Conservation (phyloP, 2,113 vertebrate genomes). For the Strix uralensis region DNA sequence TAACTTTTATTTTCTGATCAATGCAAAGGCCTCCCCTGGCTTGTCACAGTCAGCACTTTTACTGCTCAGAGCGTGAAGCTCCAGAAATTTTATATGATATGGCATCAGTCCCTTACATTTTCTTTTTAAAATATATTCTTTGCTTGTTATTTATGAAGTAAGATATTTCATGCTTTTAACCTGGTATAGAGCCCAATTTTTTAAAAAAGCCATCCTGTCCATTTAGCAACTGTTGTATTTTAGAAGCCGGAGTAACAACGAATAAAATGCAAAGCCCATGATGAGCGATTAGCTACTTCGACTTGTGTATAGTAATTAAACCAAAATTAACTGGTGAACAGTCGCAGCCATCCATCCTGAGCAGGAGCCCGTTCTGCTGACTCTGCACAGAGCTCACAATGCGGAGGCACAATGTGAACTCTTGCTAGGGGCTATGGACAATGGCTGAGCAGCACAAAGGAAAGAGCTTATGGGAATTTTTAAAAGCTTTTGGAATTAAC, state of each 20-base stretch:
- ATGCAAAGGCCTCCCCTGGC: neutral
- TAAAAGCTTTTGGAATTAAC: neutral
- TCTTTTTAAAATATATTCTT: neutral
- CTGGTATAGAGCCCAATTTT: fast-evolving
- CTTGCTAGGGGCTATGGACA: neutral
- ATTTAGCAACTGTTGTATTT: neutral
- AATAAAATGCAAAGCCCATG: neutral
- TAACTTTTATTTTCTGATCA: neutral
- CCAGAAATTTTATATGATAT: neutral
- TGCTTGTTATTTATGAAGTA: neutral
- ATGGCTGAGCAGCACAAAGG: neutral
- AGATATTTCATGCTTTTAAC: neutral
- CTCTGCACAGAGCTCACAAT: neutral
- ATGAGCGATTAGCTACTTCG: neutral
- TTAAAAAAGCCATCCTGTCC: fast-evolving
- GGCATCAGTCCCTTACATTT: neutral
- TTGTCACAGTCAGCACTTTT: neutral
- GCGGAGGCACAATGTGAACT: neutral
- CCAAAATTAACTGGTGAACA: conserved; percentile 41
- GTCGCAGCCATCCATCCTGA: neutral
- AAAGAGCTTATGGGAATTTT: neutral
- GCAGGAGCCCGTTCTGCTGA: conserved; percentile 29
- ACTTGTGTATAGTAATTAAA: conserved; percentile 56
- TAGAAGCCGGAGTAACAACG: neutral
- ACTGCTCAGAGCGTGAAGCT: fast-evolving